Evolutionary conservation across 2,113 vertebrate species (phyloP).

Genomic region (Thomomys bottae): DNA sequence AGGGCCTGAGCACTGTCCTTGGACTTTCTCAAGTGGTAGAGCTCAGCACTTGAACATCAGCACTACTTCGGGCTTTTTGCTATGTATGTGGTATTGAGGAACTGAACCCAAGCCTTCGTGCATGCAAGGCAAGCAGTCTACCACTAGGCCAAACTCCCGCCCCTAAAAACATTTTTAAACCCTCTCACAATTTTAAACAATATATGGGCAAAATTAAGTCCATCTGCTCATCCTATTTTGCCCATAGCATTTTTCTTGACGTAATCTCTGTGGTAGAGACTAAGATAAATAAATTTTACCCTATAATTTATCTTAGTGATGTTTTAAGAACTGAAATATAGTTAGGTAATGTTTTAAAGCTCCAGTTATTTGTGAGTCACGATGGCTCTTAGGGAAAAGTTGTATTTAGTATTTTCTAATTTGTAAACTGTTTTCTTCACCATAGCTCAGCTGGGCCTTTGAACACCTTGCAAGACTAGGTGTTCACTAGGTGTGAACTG

Average conservation of each 20-base stretch:
- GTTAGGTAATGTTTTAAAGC: not conserved
- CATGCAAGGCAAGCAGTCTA: no score
- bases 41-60: no score
- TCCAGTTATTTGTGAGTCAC: not conserved
- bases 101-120: no score
- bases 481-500: no score
- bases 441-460: not conserved
- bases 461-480: not conserved
- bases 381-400: not conserved
- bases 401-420: conserved; percentile 6
- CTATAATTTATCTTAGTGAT: not conserved
- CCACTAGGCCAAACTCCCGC: no score
- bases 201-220: not conserved
- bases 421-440: not conserved
- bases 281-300: not conserved
- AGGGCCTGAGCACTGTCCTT: no score
- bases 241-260: not conserved
- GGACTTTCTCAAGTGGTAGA: no score
- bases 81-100: no score
- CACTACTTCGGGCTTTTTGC: no score
- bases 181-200: not conserved
- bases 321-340: not conserved
- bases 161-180: conserved; percentile 11
- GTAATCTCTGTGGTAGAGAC: not conserved
- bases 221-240: conserved; percentile 10